Conservation (phyloP, 2,113 vertebrate species). For the Rhipidura dahli region DNA sequence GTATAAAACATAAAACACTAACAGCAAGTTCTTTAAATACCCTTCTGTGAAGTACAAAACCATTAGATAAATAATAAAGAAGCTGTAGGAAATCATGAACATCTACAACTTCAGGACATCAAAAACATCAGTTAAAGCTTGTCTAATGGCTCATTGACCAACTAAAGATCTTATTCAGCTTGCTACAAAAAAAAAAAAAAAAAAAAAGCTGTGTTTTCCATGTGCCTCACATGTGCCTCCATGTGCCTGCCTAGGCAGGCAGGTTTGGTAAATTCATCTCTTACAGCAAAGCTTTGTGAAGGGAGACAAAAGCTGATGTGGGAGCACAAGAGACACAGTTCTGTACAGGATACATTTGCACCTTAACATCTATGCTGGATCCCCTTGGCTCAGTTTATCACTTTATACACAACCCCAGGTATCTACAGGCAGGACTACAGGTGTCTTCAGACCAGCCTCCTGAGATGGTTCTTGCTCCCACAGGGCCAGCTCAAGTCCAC, state of each 20-base stretch:
- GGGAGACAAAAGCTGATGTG: neutral
- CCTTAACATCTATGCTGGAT: accelerated
- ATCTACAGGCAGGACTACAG: neutral
- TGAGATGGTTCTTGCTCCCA: neutral
- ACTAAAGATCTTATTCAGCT: neutral
- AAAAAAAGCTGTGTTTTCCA: neutral
- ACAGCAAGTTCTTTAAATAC: neutral
- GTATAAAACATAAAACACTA: neutral
- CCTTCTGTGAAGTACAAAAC: neutral
- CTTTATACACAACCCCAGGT: neutral
- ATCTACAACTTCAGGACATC: neutral
- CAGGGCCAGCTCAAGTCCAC: neutral
- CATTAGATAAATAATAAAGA: neutral
- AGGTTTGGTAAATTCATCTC: neutral
- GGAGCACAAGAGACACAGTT: neutral
- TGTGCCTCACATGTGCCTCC: too few species aligned
- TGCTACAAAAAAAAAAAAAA: neutral
- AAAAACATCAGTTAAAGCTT: neutral
- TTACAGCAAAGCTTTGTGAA: neutral
- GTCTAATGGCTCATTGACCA: neutral
- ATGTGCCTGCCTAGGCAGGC: too few species aligned
- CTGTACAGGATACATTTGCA: neutral
- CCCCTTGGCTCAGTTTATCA: neutral
- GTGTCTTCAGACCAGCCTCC: neutral
- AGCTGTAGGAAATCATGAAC: neutral